phyloP scores from a whole-genome alignment of 2,888 invertebrate species.

The Oligia latruncula region DNA sequence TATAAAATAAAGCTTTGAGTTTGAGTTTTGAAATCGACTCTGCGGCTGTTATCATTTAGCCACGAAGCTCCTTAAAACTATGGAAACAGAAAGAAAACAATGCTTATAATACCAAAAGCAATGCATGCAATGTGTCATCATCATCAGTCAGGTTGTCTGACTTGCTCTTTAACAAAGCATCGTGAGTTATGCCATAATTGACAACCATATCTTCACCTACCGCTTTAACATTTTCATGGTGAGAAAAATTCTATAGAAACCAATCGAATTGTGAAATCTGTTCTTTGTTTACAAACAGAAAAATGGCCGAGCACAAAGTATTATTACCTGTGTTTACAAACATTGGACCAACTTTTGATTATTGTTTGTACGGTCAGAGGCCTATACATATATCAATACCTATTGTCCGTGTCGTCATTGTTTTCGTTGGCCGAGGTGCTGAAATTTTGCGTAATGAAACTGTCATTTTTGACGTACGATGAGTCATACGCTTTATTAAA shows the following conservation, averaged over 20 bases:
- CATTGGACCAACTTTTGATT: conserved; percentile 52
- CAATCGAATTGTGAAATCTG: conserved; percentile 27
- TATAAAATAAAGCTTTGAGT: too few species aligned
- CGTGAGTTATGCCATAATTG: neutral
- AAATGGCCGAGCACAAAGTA: conserved; percentile 27
- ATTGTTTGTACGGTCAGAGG: conserved; percentile 56
- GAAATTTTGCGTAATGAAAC: conserved; percentile 57
- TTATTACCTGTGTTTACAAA: conserved; percentile 66
- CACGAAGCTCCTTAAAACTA: neutral
- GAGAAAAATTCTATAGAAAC: conserved; percentile 21
- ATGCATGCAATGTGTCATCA: neutral
- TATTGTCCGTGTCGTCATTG: conserved; percentile 63
- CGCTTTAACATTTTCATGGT: neutral
- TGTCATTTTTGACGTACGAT: conserved; percentile 60
- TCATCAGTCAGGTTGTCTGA: neutral
- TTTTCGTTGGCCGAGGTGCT: conserved; percentile 28
- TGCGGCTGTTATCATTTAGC: neutral
- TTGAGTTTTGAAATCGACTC: too few species aligned
- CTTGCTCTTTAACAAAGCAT: neutral
- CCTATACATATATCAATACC: conserved; percentile 61
- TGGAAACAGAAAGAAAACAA: neutral
- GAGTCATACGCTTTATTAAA: conserved; percentile 52
- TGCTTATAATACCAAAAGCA: neutral
- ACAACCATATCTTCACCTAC: neutral
- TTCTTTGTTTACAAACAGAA: conserved; percentile 41